A percentile compares a stretch with the other conserved stretches of the same genome.
phyloP scores from a whole-genome alignment of 1,140 invertebrate species.

The Arion vulgaris region DNA sequence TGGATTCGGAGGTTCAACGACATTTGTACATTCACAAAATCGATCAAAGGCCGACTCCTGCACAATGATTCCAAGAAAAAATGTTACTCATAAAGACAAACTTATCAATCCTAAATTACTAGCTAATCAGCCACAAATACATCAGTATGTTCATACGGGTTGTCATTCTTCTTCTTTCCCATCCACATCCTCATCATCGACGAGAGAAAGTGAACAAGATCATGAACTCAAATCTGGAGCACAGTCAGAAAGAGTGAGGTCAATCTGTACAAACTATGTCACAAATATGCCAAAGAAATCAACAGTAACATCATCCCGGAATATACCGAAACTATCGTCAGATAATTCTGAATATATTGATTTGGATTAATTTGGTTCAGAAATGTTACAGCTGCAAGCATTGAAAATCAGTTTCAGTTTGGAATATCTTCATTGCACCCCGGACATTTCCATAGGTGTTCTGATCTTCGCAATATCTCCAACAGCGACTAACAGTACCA shows the following conservation, averaged over 20 bases:
- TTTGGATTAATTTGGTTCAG: neutral
- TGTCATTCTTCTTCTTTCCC: neutral
- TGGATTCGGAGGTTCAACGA: slow-evolving; percentile 53
- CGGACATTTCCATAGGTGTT: no score
- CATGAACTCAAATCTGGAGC: neutral
- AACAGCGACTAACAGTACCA: no score
- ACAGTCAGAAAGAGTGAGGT: neutral
- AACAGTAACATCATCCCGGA: neutral
- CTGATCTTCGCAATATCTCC: no score
- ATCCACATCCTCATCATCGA: neutral
- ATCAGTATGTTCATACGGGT: neutral
- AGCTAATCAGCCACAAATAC: slow-evolving; percentile 18
- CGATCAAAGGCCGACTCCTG: slow-evolving; percentile 28
- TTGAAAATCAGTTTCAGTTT: no score
- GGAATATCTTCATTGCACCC: no score
- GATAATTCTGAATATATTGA: neutral
- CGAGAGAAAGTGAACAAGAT: neutral
- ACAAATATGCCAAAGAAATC: neutral
- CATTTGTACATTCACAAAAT: slow-evolving; percentile 45
- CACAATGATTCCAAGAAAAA: slow-evolving; percentile 8
- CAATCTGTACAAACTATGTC: neutral
- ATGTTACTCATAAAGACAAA: neutral
- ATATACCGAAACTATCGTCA: neutral
- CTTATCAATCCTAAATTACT: neutral
- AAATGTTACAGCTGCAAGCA: no score